Conservation (phyloP, 2,888 invertebrate genomes). For the Euclidia mi region DNA sequence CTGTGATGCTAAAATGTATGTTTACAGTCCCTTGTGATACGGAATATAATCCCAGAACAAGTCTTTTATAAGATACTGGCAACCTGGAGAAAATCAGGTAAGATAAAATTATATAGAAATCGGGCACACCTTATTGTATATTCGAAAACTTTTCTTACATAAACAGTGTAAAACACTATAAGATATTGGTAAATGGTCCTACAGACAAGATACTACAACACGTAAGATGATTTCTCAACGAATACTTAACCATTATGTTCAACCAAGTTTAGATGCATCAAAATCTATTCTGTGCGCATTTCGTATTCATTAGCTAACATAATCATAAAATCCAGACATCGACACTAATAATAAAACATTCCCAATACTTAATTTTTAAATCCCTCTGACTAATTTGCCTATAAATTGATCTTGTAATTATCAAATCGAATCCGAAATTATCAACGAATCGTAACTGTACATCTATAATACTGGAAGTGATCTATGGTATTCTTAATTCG, state of each 20-base stretch:
- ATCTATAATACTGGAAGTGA: slow-evolving; percentile 8
- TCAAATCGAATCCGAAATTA: slow-evolving; percentile 24
- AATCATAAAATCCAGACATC: slow-evolving; percentile 20
- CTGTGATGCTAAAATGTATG: no score
- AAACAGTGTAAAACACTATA: no score
- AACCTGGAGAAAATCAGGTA: no score
- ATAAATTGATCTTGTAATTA: slow-evolving; percentile 20
- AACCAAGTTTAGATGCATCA: background rate
- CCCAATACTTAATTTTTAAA: slow-evolving; percentile 28
- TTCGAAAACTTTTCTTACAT: no score
- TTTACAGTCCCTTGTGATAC: no score
- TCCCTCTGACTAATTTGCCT: slow-evolving; percentile 1
- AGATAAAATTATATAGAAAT: no score
- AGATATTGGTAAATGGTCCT: no score
- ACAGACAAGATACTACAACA: background rate
- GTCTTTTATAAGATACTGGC: no score
- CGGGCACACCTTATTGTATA: no score
- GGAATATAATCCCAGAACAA: no score
- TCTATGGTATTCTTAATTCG: slow-evolving; percentile 14
- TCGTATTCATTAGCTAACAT: background rate
- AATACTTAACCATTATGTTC: no score
- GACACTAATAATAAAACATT: slow-evolving; percentile 33
- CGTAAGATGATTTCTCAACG: background rate
- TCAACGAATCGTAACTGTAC: slow-evolving; percentile 18
- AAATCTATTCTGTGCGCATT: background rate